Percentiles rank a stretch among this genome's conserved stretches.
Evolutionary conservation across 2,888 invertebrate species (phyloP).

Genomic region (Megaustenia siamemsis): DNA sequence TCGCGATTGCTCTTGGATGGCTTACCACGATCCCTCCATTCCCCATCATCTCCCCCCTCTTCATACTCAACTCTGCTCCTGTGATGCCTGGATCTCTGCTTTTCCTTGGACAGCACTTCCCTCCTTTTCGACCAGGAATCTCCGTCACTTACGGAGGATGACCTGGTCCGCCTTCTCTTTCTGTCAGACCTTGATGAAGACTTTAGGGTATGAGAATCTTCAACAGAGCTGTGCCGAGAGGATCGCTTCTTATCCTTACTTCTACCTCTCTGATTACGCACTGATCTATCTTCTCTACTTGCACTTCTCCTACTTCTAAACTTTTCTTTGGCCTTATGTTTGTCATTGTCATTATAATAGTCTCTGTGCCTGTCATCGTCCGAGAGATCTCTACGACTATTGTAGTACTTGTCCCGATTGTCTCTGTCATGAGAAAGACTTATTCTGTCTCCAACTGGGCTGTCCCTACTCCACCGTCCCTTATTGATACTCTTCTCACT

Average conservation of each 20-base stretch:
- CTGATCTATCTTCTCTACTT: constrained; percentile 57
- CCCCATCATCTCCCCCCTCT: constrained; percentile 55
- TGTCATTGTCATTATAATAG: constrained; percentile 25
- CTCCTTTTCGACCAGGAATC: constrained; percentile 58
- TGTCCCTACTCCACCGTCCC: not conserved
- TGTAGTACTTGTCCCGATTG: constrained; percentile 5
- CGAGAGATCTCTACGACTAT: constrained; percentile 30
- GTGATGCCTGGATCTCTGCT: constrained; percentile 46
- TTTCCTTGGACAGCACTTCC: constrained; percentile 53
- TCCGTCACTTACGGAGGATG: constrained; percentile 68
- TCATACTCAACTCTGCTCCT: constrained; percentile 52
- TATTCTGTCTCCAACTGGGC: constrained; percentile 22
- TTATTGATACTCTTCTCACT: constrained; percentile 25
- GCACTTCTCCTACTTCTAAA: constrained; percentile 52
- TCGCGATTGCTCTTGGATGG: constrained; percentile 78
- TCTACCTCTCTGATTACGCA: constrained; percentile 57
- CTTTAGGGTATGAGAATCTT: constrained; percentile 24
- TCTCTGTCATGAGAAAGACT: constrained; percentile 18
- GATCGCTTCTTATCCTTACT: constrained; percentile 57
- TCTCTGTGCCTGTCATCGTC: constrained; percentile 44
- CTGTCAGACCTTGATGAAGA: constrained; percentile 59
- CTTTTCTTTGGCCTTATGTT: constrained; percentile 41
- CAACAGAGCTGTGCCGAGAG: constrained; percentile 44
- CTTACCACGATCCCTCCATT: constrained; percentile 76
- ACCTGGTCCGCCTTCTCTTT: constrained; percentile 64